Conservation (phyloP, 2,113 vertebrate genomes). For the Neolamprologus hecqui region DNA sequence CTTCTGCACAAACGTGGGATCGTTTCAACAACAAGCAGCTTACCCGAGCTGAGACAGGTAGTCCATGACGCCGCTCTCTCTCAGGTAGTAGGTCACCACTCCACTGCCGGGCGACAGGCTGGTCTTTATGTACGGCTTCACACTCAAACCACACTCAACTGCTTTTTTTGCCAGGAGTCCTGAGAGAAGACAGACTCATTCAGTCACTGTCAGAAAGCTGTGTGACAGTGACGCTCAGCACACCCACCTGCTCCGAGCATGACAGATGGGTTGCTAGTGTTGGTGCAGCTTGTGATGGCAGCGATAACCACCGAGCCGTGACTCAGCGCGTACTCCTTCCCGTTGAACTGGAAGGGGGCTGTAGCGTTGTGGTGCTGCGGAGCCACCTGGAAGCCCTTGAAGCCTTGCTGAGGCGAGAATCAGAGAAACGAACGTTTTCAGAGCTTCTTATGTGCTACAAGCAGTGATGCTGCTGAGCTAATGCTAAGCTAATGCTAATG, state of each 20-base stretch:
- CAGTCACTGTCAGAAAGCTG: neutral
- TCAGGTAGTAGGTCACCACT: conserved; percentile 95
- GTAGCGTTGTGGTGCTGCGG: conserved; percentile 60
- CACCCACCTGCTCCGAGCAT: conserved; percentile 91
- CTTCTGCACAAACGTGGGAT: fast-evolving
- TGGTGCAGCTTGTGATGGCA: conserved; percentile 98
- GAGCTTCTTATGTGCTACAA: fast-evolving
- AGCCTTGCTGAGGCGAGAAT: conserved; percentile 80
- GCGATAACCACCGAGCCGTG: conserved; percentile 96
- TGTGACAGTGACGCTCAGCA: neutral
- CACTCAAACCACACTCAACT: conserved; percentile 79
- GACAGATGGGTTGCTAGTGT: conserved; percentile 97
- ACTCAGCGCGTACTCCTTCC: conserved; percentile 71
- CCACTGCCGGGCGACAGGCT: conserved; percentile 96
- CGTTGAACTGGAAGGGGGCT: conserved; percentile 78
- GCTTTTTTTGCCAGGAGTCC: conserved; percentile 94
- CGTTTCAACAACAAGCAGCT: neutral
- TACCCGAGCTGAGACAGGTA: conserved; percentile 70
- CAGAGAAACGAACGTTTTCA: neutral
- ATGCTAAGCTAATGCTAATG: too few species aligned
- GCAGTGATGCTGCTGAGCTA: neutral
- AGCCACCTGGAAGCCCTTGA: conserved; percentile 91
- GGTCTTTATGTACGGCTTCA: conserved; percentile 96
- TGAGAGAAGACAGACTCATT: conserved; percentile 38
- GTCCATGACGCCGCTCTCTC: conserved; percentile 90